Percentiles rank a stretch among this genome's conserved stretches.
These are phyloP conservation scores for Silurus lanzhouensis DNA, from an alignment of 2,797 vertebrate species.

Conservation along the genomic window DNA sequence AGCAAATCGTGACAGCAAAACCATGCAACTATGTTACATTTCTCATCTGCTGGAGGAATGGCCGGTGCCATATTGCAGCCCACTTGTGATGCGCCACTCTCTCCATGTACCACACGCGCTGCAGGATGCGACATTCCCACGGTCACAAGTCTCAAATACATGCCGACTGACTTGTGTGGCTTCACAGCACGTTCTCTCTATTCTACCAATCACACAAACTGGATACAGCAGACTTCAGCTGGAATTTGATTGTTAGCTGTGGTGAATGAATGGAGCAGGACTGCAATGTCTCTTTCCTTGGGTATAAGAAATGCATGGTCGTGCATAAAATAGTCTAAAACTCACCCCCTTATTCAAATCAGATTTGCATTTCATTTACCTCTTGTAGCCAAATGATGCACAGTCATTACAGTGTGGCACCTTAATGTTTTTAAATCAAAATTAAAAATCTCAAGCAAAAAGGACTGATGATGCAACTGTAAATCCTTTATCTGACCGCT, in stretches of 20 bases:
- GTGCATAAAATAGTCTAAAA: not conserved
- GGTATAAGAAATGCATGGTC: not conserved
- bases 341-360: not conserved
- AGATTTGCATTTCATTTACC: not conserved
- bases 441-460: not conserved
- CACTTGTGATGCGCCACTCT: slow-evolving; percentile 31
- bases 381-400: not conserved
- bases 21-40: slow-evolving; percentile 48
- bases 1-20: slow-evolving; percentile 24
- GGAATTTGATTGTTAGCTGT: not conserved
- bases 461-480: slow-evolving; percentile 37
- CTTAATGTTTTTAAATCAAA: not conserved
- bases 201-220: not conserved
- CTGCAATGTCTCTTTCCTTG: not conserved
- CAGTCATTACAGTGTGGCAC: not conserved
- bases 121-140: slow-evolving; percentile 33
- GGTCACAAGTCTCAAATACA: slow-evolving; percentile 30
- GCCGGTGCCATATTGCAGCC: slow-evolving; percentile 17
- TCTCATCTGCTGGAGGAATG: slow-evolving; percentile 51
- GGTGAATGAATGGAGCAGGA: slow-evolving; percentile 1
- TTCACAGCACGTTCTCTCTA: not conserved
- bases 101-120: slow-evolving; percentile 15
- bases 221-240: not conserved
- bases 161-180: slow-evolving; percentile 16
- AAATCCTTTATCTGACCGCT: slow-evolving; percentile 48